Evolutionary conservation across 92 coral and sea anemone species (phyloP).

Genomic region (Parazoanthus atlanticus): DNA sequence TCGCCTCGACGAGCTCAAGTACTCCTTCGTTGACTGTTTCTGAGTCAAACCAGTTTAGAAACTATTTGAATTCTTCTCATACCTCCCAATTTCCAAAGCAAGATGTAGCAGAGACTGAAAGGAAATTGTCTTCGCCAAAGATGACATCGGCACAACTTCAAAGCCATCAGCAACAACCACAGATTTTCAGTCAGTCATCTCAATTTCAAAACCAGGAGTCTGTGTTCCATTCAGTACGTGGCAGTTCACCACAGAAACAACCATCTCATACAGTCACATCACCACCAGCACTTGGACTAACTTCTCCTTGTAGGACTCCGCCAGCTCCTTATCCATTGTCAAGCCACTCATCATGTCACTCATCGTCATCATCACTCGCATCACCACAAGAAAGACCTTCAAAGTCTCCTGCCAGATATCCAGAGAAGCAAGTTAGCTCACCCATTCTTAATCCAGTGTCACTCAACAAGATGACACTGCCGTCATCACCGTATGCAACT

Average conservation of each 20-base stretch:
- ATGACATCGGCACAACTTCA: slow-evolving; percentile 21
- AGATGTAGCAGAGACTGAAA: slow-evolving; percentile 11
- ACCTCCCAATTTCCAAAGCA: slow-evolving; percentile 16
- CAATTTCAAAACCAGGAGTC: slow-evolving; percentile 1
- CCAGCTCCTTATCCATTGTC: neutral
- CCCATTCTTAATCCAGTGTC: slow-evolving; percentile 14
- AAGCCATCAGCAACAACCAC: slow-evolving; percentile 21
- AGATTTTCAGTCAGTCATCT: neutral
- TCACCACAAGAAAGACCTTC: slow-evolving; percentile 27
- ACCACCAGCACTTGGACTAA: slow-evolving; percentile 4
- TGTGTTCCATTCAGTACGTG: neutral
- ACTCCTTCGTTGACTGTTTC: slow-evolving; percentile 20
- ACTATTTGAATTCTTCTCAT: slow-evolving; percentile 23
- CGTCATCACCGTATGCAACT: slow-evolving; percentile 1
- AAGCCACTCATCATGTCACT: neutral
- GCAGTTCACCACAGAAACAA: slow-evolving; percentile 27
- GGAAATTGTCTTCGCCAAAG: slow-evolving; percentile 5
- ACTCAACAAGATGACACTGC: neutral
- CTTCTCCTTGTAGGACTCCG: slow-evolving; percentile 33
- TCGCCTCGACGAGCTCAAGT: neutral
- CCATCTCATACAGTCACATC: slow-evolving; percentile 22
- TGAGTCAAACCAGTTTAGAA: slow-evolving; percentile 25
- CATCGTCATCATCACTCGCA: neutral
- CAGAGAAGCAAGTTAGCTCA: slow-evolving; percentile 28
- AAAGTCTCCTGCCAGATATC: slow-evolving; percentile 20